A percentile compares a stretch with the other conserved stretches of the same genome.
These are phyloP conservation scores for Pogonomyrmex barbatus DNA, from an alignment of 1,140 invertebrate genomes.

Conservation along the genomic window DNA sequence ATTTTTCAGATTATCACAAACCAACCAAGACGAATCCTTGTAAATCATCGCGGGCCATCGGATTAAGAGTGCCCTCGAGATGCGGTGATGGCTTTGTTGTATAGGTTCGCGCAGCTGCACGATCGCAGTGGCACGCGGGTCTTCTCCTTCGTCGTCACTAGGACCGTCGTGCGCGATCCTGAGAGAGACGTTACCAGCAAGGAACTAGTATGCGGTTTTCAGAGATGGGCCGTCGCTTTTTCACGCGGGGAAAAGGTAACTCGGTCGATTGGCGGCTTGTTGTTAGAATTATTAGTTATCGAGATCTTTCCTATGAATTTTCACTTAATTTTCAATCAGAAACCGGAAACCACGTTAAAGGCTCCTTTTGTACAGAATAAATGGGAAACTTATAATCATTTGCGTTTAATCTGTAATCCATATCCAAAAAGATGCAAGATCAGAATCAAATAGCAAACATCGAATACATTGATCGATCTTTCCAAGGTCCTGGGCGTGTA, in stretches of 20 bases:
- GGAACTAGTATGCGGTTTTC: constrained; percentile 94
- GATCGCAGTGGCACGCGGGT: constrained; percentile 94
- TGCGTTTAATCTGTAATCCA: neutral
- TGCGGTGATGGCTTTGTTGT: constrained; percentile 93
- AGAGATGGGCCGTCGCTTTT: constrained; percentile 95
- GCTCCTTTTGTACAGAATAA: neutral
- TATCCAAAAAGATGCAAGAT: neutral
- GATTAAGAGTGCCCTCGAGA: constrained; percentile 77
- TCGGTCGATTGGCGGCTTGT: neutral
- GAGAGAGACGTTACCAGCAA: constrained; percentile 94
- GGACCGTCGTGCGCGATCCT: constrained; percentile 92
- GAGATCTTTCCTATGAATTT: neutral
- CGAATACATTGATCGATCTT: neutral
- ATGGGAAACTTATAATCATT: neutral
- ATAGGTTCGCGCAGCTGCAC: constrained; percentile 93
- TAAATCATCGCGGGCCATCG: constrained; percentile 65
- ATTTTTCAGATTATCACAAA: constrained; percentile 18
- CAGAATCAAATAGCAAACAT: constrained; percentile 1
- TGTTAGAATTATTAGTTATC: neutral
- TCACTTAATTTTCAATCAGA: neutral
- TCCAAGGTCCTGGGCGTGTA: constrained; percentile 91
- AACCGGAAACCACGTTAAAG: neutral
- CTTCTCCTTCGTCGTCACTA: constrained; percentile 94
- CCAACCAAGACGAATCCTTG: constrained; percentile 27
- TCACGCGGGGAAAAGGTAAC: constrained; percentile 91